Evolutionary conservation across 2,888 invertebrate species (phyloP), one percentile per base, ranked within the genome.

Genomic region (Xanthorhoe spadicearia): DNA sequence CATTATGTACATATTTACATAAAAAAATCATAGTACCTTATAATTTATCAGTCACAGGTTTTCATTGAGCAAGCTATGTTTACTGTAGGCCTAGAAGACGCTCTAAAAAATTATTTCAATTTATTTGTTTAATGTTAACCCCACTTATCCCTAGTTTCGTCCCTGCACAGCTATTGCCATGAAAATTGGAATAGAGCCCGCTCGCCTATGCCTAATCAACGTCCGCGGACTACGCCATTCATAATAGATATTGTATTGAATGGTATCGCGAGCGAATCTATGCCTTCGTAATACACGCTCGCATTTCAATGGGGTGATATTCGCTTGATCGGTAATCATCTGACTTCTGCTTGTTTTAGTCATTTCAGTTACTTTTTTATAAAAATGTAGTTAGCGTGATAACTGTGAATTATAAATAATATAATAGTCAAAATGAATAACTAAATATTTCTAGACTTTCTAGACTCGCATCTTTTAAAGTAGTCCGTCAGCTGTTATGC

Each of bases 171-270:
- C 43, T 68, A 57, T 68, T 53, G 58, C 61, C 82, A 86, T 88
- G 87, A 86, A 90, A 89, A 89, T 90, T 87, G 87, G 86, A 88
- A 86, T 87, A 83, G 80, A 84, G 82, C 83, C 81, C 80, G 79
- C 80, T 81, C 79, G 70, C 76, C 64, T 68, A 61, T 68, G 48
- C 79, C 87, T 87, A 90, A 89, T 89, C 87, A 87, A 85, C 80
- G 81, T 77, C 82, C 83, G 83, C 80, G 83, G 73, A 82, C 67
- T 59, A 77, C 77, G 76, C 79, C 83, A 87, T 88, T 88, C 87
- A 88, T 89, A 87, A 87, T 85, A 84, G 82, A 85, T 84, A 86
- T 86, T 85, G 87, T 83, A 88, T 89, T 89, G 84, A 89, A 90
- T 87, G 81, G 81, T 89, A 88, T 89, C 88, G 78, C 67, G 76